Evolutionary conservation across 1,140 invertebrate genomes (phyloP).

Genomic region (Agraylea sexmaculata): DNA sequence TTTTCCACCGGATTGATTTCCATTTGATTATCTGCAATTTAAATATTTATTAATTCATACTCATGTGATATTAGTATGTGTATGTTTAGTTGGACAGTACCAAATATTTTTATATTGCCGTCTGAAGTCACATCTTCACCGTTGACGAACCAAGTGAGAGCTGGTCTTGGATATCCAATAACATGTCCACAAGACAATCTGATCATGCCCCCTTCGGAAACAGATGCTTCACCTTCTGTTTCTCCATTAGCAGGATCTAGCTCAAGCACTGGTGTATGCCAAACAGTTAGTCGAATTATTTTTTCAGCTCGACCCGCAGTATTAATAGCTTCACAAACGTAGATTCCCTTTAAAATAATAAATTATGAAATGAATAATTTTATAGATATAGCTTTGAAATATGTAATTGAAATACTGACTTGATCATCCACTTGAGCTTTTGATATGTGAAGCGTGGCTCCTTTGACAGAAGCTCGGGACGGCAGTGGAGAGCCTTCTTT

Average conservation of each 20-base stretch:
- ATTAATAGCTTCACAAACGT: slow-evolving; percentile 29
- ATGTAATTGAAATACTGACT: slow-evolving; percentile 21
- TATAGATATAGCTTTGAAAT: neutral
- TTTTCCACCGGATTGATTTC: slow-evolving; percentile 60
- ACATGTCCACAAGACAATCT: slow-evolving; percentile 39
- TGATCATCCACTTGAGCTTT: slow-evolving; percentile 29
- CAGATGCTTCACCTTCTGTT: slow-evolving; percentile 32
- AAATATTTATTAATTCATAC: slow-evolving; percentile 7
- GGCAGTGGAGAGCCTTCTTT: slow-evolving; percentile 32
- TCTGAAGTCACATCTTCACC: slow-evolving; percentile 52
- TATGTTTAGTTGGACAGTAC: slow-evolving; percentile 26
- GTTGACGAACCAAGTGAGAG: slow-evolving; percentile 74
- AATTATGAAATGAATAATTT: neutral
- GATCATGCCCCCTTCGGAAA: slow-evolving; percentile 26
- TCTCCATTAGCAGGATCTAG: slow-evolving; percentile 23
- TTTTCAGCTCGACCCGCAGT: slow-evolving; percentile 2
- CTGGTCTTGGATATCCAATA: slow-evolving; percentile 57
- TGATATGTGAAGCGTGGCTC: slow-evolving; percentile 18
- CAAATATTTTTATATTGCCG: slow-evolving; percentile 36
- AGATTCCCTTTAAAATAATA: slow-evolving; percentile 28
- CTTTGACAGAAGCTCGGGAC: slow-evolving; percentile 16
- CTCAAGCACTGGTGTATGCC: slow-evolving; percentile 15
- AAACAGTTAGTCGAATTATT: slow-evolving; percentile 7
- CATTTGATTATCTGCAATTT: slow-evolving; percentile 43
- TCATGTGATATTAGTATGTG: too few species aligned